Percentiles rank a stretch among this genome's conserved stretches.
phyloP scores from a whole-genome alignment of 1,140 invertebrate genomes.

The Phymastichus coffea region DNA sequence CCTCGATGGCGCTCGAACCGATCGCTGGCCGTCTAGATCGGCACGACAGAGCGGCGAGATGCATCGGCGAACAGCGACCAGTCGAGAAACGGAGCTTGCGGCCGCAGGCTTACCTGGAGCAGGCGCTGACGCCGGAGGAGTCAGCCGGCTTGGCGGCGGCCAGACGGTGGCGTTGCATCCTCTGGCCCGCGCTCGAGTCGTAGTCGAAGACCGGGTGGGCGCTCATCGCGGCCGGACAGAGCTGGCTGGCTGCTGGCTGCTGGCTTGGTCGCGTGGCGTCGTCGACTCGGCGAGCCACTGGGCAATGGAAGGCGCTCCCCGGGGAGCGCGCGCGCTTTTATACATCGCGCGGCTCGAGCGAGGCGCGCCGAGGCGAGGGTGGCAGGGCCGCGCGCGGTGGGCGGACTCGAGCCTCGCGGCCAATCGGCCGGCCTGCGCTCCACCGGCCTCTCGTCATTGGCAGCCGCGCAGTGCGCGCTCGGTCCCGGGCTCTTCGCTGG shows the following conservation, averaged over 20 bases:
- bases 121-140: conserved; percentile 47
- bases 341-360: not conserved
- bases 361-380: not conserved
- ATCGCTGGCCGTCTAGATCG: no score
- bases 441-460: not conserved
- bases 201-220: conserved; percentile 50
- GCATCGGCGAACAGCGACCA: no score
- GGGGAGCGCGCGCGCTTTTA: not conserved
- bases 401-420: not conserved
- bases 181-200: conserved; percentile 48
- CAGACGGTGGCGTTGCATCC: conserved; percentile 43
- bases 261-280: no score
- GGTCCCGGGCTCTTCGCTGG: no score
- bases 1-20: no score
- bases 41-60: no score
- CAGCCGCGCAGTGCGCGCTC: not conserved
- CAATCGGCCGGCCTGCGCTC: not conserved
- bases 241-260: no score
- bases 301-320: not conserved
- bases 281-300: not conserved
- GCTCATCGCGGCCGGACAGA: conserved; percentile 48
- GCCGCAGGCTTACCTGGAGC: no score
- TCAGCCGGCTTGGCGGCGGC: conserved; percentile 43
- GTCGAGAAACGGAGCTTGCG: no score
- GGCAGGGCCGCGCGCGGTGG: not conserved